Conservation (phyloP, 2,797 vertebrate genomes). For the Netta rufina region DNA sequence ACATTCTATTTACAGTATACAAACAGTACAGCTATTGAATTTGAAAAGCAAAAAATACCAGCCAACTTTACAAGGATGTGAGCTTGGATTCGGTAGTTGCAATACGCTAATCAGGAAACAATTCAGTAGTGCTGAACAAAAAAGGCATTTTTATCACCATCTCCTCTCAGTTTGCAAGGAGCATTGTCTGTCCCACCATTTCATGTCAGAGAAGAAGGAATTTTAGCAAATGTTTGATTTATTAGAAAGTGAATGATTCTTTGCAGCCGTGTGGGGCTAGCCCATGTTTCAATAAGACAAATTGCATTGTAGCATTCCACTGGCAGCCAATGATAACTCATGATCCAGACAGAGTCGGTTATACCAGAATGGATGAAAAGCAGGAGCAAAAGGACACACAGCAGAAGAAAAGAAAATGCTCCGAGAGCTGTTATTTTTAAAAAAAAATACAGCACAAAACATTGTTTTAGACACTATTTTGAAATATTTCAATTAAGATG, state of each 20-base stretch:
- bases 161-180: conserved; percentile 81
- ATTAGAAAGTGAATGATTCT: conserved; percentile 94
- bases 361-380: conserved; percentile 94
- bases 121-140: neutral
- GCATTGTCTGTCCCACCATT: conserved; percentile 83
- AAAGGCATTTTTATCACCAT: conserved; percentile 77
- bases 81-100: conserved; percentile 29
- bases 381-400: conserved; percentile 91
- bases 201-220: conserved; percentile 80
- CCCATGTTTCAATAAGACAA: conserved; percentile 94
- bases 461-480: conserved; percentile 51
- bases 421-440: conserved; percentile 49
- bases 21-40: conserved; percentile 59
- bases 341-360: conserved; percentile 96
- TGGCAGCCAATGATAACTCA: conserved; percentile 99
- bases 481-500: conserved; percentile 76
- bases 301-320: conserved; percentile 91
- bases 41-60: conserved; percentile 52
- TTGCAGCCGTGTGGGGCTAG: conserved; percentile 89
- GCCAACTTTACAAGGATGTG: conserved; percentile 8
- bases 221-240: conserved; percentile 93
- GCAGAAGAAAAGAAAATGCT: conserved; percentile 85
- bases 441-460: neutral
- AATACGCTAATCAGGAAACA: conserved; percentile 41
- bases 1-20: conserved; percentile 61